phyloP scores from a whole-genome alignment of 2,888 invertebrate species.

The Dendrolimus pini region DNA sequence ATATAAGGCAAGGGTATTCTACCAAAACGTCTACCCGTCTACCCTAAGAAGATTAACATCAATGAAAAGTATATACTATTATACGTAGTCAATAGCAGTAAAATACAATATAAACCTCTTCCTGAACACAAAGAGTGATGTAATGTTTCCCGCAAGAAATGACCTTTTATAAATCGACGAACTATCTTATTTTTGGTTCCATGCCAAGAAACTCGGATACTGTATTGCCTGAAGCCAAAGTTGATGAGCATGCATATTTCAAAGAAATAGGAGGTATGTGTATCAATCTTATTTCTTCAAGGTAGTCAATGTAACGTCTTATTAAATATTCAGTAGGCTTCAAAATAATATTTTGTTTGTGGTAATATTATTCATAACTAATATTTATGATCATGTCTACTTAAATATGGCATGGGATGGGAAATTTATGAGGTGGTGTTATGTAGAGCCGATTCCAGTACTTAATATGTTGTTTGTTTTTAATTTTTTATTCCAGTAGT shows the following conservation, averaged over 20 bases:
- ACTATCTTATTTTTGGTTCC: background rate
- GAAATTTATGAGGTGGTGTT: too few species aligned
- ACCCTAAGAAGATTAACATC: too few species aligned
- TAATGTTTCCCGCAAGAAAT: background rate
- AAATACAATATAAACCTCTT: too few species aligned
- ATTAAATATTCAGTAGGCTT: background rate
- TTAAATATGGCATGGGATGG: too few species aligned
- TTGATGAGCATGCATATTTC: background rate
- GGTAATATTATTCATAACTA: background rate
- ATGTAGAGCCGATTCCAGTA: too few species aligned
- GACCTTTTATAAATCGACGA: background rate
- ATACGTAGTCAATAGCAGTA: too few species aligned
- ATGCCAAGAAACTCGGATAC: background rate
- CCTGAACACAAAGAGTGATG: background rate
- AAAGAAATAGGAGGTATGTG: background rate
- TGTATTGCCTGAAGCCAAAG: background rate
- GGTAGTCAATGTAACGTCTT: background rate
- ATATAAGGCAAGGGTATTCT: too few species aligned
- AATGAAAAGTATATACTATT: too few species aligned
- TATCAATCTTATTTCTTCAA: background rate
- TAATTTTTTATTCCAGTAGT: too few species aligned
- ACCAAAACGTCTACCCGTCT: too few species aligned
- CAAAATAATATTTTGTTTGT: slow-evolving; percentile 1
- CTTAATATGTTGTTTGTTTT: too few species aligned
- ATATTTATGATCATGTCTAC: too few species aligned